Evolutionary conservation across 2,797 vertebrate species (phyloP), one percentile per base, ranked within the genome.

Genomic region (Sebastes aleutianus): DNA sequence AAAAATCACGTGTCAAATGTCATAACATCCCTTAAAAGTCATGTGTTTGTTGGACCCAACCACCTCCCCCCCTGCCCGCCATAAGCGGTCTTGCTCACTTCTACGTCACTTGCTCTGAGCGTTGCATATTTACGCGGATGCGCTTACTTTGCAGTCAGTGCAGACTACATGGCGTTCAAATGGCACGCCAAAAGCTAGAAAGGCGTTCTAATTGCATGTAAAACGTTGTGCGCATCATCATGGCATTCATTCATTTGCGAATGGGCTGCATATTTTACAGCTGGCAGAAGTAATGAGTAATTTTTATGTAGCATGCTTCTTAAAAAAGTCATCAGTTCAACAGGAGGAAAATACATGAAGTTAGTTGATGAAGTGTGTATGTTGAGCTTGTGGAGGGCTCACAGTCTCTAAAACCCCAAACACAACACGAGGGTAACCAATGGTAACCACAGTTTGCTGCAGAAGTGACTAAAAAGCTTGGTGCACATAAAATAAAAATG

Each of bases 401-500:
- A 16, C 58, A 6, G 54, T 57, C 29, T 70, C 12, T 36, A 16
- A 2, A 31, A 20, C 7, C 39, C 13, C 14, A 36, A 34, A 27
- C n/a, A 39, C 3, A 32, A 27, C 50, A 61, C 5, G 9, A 27
- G 12, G 39, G 8, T 43, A 22, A 43, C 13, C n/a, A 29, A 7
- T 22, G 58, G 39, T 43, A 36, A 31, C 20, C 39, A 43, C 2
- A 31, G 47, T 57, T 64, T 69, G 8, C 26, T 4, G 24, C 43
- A 62, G 43, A 47, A 65, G 8, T 27, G 10, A 1, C 29, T 68
- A 8, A 80, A 54, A 78, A 66, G 61, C 63, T 75, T 47, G 32
- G 63, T 63, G 76, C 79, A 70, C 75, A 39, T 77, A 18, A 74
- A 58, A 73, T 74, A 32, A 76, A 80, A 86, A 54, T 34, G 54